Conservation (phyloP, 2,797 vertebrate genomes). For the Chloroceryle inda region DNA sequence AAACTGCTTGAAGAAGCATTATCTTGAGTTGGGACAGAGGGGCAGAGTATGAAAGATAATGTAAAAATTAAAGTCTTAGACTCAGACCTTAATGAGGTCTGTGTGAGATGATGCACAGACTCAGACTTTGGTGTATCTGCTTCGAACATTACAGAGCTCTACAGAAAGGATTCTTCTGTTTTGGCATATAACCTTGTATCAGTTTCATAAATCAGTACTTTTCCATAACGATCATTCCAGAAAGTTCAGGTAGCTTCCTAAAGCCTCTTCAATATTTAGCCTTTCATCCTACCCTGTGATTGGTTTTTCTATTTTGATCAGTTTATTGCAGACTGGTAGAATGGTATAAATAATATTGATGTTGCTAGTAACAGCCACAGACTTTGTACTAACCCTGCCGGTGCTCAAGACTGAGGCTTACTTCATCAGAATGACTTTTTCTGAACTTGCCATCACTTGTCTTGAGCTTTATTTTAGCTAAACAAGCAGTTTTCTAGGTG, state of each 20-base stretch:
- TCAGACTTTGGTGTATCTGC: background rate
- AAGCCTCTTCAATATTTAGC: background rate
- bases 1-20: background rate
- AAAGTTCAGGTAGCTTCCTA: background rate
- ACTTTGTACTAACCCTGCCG: background rate
- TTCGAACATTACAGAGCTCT: background rate
- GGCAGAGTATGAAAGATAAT: background rate
- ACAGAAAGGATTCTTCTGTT: background rate
- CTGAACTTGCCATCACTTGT: background rate
- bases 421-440: background rate
- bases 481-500: background rate
- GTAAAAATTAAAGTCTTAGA: background rate
- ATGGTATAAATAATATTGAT: background rate
- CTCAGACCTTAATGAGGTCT: background rate
- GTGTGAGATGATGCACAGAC: background rate
- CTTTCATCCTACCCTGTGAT: background rate
- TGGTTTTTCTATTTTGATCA: background rate
- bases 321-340: background rate
- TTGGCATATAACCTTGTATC: background rate
- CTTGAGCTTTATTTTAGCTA: background rate
- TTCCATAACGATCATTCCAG: background rate
- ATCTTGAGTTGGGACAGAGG: background rate
- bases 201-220: background rate
- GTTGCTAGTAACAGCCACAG: background rate
- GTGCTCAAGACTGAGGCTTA: background rate